Conservation (phyloP, 2,888 invertebrate species). For the Anorthoa munda region DNA sequence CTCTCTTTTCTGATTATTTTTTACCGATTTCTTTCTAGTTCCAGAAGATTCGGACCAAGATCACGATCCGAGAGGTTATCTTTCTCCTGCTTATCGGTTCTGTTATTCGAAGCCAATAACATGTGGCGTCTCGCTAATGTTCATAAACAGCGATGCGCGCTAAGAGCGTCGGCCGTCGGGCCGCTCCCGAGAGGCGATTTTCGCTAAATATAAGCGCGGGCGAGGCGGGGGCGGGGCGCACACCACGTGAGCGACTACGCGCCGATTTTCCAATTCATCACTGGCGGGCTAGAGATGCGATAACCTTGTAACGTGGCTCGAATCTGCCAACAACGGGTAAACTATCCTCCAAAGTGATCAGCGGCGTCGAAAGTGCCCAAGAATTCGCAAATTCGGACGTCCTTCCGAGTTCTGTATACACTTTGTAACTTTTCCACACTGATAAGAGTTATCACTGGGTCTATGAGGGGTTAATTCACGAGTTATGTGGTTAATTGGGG, state of each 20-base stretch:
- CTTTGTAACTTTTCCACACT: conserved; percentile 87
- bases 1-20: conserved; percentile 76
- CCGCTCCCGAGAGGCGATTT: conserved; percentile 90
- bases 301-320: conserved; percentile 90
- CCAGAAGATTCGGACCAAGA: conserved; percentile 83
- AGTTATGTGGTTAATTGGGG: conserved; percentile 58
- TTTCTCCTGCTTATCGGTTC: conserved; percentile 87
- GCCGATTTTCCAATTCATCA: conserved; percentile 91
- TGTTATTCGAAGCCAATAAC: conserved; percentile 90
- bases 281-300: conserved; percentile 88
- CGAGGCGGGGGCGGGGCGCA: conserved; percentile 88
- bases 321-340: conserved; percentile 82
- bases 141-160: conserved; percentile 87
- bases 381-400: conserved; percentile 79
- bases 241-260: conserved; percentile 91
- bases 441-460: conserved; percentile 85
- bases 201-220: conserved; percentile 90
- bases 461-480: conserved; percentile 61
- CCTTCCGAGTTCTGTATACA: conserved; percentile 79
- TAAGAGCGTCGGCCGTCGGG: conserved; percentile 84
- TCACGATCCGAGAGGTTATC: conserved; percentile 88
- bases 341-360: conserved; percentile 82
- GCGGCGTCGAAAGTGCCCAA: conserved; percentile 74
- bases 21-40: conserved; percentile 83
- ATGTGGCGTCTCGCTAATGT: conserved; percentile 89